Base-by-base conservation (phyloP, 2,888 invertebrate genomes). In the Apamea sordens region DNA sequence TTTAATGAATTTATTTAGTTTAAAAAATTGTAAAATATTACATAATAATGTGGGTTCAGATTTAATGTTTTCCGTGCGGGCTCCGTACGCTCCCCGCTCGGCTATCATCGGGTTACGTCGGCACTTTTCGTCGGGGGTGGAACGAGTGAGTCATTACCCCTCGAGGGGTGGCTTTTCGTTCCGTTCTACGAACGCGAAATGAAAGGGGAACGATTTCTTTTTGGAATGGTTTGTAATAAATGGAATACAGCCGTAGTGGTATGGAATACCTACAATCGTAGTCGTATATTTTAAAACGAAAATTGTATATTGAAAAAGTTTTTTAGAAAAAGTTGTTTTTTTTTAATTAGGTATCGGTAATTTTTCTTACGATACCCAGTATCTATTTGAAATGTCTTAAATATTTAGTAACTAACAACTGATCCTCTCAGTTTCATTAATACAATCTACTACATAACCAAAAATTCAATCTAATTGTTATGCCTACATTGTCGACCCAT, bases 91-190 rank as follows among this genome's bases (percentile, higher is more conserved):
- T 92, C 84, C 88, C 84, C 90, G 89, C 69, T 94, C 94, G 95
- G 91, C 70, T 82, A 53, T 77, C 76, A 82, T 95, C 95, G 96
- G 92, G 65, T 74, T 56, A 84, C 84, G 83, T 94, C 96, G 96
- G 92, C 69, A 84, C 73, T 83, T 90, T 90, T 67, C 93, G 92
- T 77, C 65, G 90, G 93, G 94, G 95, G 93, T 93, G 93, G 89
- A 84, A 81, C 82, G 87, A 86, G 93, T 96, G 96, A 96, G 94
- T 96, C 96, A 96, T 95, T 95, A 93, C 90, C 93, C 93, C 91
- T 89, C 80, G 87, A 93, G 94, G 96, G 96, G 95, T 95, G 93
- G 92, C 56, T 92, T 92, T 92, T 90, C 94, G 96, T 94, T 96
- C 89, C 95, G 91, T 95, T 96, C 64, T 50, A 94, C 94, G 92